A percentile compares a stretch with the other conserved stretches of the same genome.
Evolutionary conservation across 2,888 invertebrate genomes (phyloP).

Genomic region (Heliconius sara): DNA sequence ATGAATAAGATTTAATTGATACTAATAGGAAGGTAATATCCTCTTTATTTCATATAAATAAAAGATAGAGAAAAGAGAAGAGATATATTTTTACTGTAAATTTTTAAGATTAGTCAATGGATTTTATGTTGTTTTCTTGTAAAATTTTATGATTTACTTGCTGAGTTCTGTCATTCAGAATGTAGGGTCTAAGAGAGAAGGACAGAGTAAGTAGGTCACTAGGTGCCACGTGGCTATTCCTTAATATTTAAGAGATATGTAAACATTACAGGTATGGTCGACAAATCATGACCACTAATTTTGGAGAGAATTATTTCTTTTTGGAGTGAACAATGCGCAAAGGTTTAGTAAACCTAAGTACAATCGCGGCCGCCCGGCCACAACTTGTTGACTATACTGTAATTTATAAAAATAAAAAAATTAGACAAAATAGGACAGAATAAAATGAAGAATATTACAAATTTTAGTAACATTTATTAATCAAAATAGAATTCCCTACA

Average conservation of each 20-base stretch:
- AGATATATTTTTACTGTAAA: neutral
- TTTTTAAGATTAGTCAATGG: neutral
- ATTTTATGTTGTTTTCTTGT: neutral
- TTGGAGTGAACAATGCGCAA: too few species aligned
- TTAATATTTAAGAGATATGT: neutral
- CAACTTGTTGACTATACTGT: too few species aligned
- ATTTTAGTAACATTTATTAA: slow-evolving; percentile 48
- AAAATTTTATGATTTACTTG: neutral
- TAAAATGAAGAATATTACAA: slow-evolving; percentile 11
- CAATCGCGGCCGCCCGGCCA: too few species aligned
- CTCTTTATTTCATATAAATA: too few species aligned
- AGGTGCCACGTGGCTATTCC: neutral
- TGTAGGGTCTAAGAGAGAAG: neutral
- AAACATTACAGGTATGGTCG: neutral
- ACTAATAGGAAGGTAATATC: neutral
- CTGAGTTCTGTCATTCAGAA: neutral
- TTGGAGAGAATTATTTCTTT: too few species aligned
- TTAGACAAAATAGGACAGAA: neutral
- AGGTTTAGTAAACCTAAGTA: too few species aligned
- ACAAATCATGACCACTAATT: too few species aligned
- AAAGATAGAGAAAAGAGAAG: too few species aligned
- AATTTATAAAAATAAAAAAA: neutral
- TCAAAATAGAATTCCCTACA: slow-evolving; percentile 43
- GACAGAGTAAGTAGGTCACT: neutral
- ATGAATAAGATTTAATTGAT: too few species aligned